A percentile compares a stretch with the other conserved stretches of the same genome.
Conservation (phyloP, 2,113 vertebrate species). For the Bolborhynchus lineola region DNA sequence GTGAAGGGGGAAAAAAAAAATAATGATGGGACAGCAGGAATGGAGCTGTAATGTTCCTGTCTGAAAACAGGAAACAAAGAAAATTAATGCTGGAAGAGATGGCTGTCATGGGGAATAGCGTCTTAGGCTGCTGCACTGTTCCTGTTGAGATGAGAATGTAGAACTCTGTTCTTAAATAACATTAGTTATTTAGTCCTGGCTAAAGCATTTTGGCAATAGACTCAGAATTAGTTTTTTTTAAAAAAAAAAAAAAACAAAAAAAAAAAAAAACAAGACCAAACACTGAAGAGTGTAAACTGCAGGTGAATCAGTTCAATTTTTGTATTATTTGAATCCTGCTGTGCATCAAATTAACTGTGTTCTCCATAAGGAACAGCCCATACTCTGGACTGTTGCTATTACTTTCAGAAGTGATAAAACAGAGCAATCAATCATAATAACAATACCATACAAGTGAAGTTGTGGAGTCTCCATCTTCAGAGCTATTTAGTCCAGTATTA, state of each 20-base stretch:
- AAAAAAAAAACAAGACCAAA: not conserved
- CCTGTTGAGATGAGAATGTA: not conserved
- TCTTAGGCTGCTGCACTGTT: not conserved
- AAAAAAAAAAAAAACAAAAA: not conserved
- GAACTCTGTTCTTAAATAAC: not conserved
- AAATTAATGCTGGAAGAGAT: slow-evolving; percentile 2
- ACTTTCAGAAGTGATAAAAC: not conserved
- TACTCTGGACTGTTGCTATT: not conserved
- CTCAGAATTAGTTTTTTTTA: not conserved
- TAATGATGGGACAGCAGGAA: not conserved
- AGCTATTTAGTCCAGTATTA: not conserved
- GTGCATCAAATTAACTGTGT: slow-evolving; percentile 48
- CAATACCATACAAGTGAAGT: not conserved
- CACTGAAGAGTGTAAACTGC: not conserved
- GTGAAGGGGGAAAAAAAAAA: not conserved
- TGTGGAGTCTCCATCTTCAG: not conserved
- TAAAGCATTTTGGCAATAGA: not conserved
- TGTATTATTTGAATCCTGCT: slow-evolving; percentile 25
- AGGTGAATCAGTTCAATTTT: not conserved
- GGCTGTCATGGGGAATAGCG: not conserved
- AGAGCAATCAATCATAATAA: not conserved
- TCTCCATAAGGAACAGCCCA: slow-evolving; percentile 66
- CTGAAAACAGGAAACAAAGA: not conserved
- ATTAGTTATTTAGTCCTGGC: not conserved
- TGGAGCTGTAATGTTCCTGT: not conserved